These are phyloP conservation scores for Spea hammondii DNA, from an alignment of 2,797 vertebrate genomes.

Conservation along the genomic window DNA sequence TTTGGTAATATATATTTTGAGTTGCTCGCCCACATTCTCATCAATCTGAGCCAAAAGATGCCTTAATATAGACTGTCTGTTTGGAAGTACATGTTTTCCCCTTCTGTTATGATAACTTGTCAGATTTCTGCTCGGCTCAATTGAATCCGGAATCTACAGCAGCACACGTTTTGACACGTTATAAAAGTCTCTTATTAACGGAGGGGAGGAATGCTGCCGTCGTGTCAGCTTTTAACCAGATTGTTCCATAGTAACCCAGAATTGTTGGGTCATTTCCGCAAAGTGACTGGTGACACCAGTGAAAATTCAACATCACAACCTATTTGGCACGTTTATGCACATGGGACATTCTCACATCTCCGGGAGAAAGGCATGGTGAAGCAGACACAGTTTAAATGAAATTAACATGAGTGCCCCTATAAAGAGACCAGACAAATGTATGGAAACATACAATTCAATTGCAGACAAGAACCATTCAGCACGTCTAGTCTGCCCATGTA, in stretches of 20 bases:
- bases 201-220: slow-evolving; percentile 11
- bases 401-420: too few species aligned
- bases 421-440: too few species aligned
- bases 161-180: slow-evolving; percentile 48
- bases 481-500: too few species aligned
- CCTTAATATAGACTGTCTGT: slow-evolving; percentile 48
- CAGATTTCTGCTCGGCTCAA: slow-evolving; percentile 31
- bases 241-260: neutral
- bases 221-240: slow-evolving; percentile 11
- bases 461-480: too few species aligned
- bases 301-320: too few species aligned
- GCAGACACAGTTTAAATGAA: too few species aligned
- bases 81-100: slow-evolving; percentile 37
- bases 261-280: neutral
- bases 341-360: too few species aligned
- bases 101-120: slow-evolving; percentile 42
- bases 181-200: slow-evolving; percentile 36
- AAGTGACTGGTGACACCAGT: neutral
- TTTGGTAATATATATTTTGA: neutral
- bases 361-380: too few species aligned
- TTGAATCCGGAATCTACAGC: slow-evolving; percentile 37
- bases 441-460: too few species aligned
- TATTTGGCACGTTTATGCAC: too few species aligned
- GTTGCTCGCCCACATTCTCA: slow-evolving; percentile 28
- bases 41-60: slow-evolving; percentile 18